phyloP scores from a whole-genome alignment of 2,888 invertebrate genomes.

The Girardia tigrina region DNA sequence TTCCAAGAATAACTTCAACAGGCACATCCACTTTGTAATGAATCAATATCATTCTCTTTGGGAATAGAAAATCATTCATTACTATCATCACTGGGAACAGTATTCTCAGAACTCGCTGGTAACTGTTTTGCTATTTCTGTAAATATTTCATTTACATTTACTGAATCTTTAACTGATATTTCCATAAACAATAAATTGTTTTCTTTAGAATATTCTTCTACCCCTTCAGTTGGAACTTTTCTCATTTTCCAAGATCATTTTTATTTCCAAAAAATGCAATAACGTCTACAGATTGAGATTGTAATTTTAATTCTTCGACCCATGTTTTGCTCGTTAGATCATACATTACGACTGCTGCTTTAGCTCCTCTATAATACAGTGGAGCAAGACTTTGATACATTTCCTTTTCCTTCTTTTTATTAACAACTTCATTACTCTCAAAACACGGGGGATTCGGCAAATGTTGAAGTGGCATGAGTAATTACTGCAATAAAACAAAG shows the following conservation, averaged over 20 bases:
- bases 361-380: constrained; percentile 9
- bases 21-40: no score
- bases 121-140: not conserved
- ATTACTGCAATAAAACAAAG: no score
- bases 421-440: no score
- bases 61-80: no score
- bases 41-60: no score
- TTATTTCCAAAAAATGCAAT: constrained; percentile 31
- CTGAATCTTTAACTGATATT: constrained; percentile 17
- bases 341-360: not conserved
- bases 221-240: not conserved
- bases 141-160: constrained; percentile 24
- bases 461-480: no score
- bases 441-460: no score
- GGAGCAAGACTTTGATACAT: constrained; percentile 27
- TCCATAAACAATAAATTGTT: constrained; percentile 31
- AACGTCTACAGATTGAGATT: not conserved
- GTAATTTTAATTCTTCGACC: constrained; percentile 5
- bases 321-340: constrained; percentile 3
- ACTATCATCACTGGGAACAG: no score
- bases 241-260: constrained; percentile 28
- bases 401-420: not conserved
- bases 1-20: no score
- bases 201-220: not conserved
- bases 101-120: not conserved